These are phyloP conservation scores for Anser brachyrhynchus DNA, from an alignment of 2,113 vertebrate genomes.

Conservation along the genomic window DNA sequence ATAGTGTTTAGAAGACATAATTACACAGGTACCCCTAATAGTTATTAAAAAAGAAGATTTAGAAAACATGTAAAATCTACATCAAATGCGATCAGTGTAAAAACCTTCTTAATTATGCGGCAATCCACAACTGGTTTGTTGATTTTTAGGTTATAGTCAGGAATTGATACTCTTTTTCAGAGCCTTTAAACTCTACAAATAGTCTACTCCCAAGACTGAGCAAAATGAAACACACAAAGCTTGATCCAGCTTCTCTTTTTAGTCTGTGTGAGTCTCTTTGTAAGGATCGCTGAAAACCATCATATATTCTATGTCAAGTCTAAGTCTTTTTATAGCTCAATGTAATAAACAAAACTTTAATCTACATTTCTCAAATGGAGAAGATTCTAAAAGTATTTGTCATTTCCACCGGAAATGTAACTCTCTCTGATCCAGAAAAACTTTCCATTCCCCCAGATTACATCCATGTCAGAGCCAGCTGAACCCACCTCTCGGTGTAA, in stretches of 20 bases:
- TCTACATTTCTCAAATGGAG: not conserved
- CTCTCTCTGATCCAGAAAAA: not conserved
- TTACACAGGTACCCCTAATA: not conserved
- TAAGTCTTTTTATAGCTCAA: not conserved
- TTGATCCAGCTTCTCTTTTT: not conserved
- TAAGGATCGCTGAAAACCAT: not conserved
- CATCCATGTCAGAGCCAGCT: rapidly evolving
- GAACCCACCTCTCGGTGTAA: not conserved
- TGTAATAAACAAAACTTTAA: not conserved
- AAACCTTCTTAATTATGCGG: not conserved
- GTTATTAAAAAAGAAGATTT: not conserved
- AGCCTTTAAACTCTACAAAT: not conserved
- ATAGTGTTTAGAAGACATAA: not conserved
- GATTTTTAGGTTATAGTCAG: not conserved
- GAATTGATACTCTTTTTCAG: not conserved
- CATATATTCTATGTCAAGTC: not conserved
- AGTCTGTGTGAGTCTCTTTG: not conserved
- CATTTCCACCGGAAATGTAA: not conserved
- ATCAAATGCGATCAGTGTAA: not conserved
- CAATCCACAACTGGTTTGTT: not conserved
- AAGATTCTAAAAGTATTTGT: not conserved
- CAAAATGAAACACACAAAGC: not conserved
- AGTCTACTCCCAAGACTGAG: not conserved
- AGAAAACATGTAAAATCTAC: not conserved
- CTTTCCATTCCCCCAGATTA: not conserved